Evolutionary conservation across 2,797 vertebrate genomes (phyloP).

Genomic region (Amazona ochrocephala): DNA sequence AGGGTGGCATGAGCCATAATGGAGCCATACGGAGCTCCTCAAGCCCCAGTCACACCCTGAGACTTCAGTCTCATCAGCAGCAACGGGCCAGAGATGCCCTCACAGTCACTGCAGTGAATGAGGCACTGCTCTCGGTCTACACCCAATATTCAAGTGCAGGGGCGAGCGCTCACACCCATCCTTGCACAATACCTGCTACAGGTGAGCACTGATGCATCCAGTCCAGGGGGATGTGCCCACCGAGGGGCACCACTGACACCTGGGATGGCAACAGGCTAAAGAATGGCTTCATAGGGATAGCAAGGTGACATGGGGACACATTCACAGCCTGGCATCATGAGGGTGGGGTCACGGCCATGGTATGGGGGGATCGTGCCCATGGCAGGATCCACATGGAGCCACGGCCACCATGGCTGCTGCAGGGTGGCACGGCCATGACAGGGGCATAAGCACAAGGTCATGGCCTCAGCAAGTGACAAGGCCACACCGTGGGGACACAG

Average conservation of each 20-base stretch:
- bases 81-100: rapidly evolving
- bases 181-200: background rate
- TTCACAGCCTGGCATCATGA: rapidly evolving
- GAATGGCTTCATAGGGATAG: background rate
- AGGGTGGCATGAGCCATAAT: background rate
- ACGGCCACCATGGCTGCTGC: background rate
- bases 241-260: background rate
- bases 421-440: too few species aligned
- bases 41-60: rapidly evolving
- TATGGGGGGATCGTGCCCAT: background rate
- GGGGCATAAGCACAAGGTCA: too few species aligned
- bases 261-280: background rate
- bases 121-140: background rate
- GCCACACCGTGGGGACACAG: background rate
- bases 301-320: background rate
- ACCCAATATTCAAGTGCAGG: background rate
- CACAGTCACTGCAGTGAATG: background rate
- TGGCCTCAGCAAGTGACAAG: background rate
- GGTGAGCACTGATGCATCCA: rapidly evolving
- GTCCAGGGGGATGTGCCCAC: rapidly evolving
- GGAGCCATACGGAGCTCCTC: background rate
- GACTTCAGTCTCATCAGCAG: background rate
- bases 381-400: background rate
- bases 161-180: background rate
- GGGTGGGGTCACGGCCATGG: rapidly evolving